Conservation (phyloP, 2,888 invertebrate species). For the Leucophora obtusa region DNA sequence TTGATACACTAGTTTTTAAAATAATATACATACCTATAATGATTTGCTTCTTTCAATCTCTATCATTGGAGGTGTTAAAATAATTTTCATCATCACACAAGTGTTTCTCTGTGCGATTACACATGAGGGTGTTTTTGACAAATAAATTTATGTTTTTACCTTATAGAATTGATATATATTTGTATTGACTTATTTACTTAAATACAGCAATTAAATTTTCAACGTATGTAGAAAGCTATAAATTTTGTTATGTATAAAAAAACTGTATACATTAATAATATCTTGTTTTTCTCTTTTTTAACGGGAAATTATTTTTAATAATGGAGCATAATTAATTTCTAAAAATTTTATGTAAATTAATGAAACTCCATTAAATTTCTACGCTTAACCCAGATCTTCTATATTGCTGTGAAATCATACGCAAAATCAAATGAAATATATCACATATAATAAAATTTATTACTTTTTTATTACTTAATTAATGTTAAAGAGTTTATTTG, state of each 20-base stretch:
- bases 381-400: constrained; percentile 12
- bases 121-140: constrained; percentile 20
- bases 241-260: not conserved
- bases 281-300: not conserved
- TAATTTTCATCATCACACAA: constrained; percentile 8
- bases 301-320: constrained; percentile 1
- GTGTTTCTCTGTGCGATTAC: not conserved
- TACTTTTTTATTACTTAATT: too few species aligned
- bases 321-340: constrained; percentile 5
- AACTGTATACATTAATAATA: not conserved
- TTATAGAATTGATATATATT: not conserved
- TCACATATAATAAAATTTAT: too few species aligned
- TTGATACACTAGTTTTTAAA: constrained; percentile 31
- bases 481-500: too few species aligned
- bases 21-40: not conserved
- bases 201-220: constrained; percentile 12
- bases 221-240: not conserved
- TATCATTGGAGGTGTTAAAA: constrained; percentile 20
- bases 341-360: constrained; percentile 13
- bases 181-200: not conserved
- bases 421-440: too few species aligned
- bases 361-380: constrained; percentile 19
- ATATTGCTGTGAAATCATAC: too few species aligned
- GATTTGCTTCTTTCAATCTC: too few species aligned
- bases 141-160: not conserved